Conservation (phyloP, 2,113 vertebrate genomes). For the Phylloscopus whistleri region DNA sequence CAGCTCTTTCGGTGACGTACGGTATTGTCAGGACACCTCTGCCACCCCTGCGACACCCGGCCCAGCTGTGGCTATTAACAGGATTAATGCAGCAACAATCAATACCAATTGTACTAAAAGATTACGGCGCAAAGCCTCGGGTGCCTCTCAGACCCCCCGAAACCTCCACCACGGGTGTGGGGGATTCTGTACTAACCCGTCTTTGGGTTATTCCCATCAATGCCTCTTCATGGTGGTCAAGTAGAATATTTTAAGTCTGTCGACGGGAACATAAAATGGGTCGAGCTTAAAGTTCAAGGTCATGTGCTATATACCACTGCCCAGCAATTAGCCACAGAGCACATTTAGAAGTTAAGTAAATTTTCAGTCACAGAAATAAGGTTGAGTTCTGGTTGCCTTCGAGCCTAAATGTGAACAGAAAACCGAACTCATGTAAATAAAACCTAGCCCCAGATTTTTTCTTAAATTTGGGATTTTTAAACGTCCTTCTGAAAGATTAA, state of each 20-base stretch:
- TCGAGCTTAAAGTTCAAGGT: conserved; percentile 41
- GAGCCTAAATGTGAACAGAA: neutral
- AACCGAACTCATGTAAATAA: neutral
- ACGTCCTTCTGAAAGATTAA: neutral
- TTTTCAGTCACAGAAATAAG: neutral
- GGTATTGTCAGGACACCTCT: conserved; percentile 27
- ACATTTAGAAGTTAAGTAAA: neutral
- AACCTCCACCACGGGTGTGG: neutral
- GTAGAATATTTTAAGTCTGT: neutral
- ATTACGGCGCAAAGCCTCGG: neutral
- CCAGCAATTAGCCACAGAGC: neutral
- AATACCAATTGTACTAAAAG: neutral
- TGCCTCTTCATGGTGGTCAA: neutral
- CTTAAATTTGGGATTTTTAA: conserved; percentile 14
- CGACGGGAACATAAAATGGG: neutral
- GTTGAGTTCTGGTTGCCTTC: neutral
- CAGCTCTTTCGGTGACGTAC: conserved; percentile 18
- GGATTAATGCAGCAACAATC: conserved; percentile 23
- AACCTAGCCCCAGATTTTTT: neutral
- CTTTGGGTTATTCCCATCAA: neutral
- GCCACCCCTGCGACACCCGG: neutral
- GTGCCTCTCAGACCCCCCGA: neutral
- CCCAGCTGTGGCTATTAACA: conserved; percentile 11
- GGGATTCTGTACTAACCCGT: neutral
- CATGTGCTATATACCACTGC: neutral